phyloP scores from a whole-genome alignment of 92 coral and sea anemone species.

The Porites lobata region DNA sequence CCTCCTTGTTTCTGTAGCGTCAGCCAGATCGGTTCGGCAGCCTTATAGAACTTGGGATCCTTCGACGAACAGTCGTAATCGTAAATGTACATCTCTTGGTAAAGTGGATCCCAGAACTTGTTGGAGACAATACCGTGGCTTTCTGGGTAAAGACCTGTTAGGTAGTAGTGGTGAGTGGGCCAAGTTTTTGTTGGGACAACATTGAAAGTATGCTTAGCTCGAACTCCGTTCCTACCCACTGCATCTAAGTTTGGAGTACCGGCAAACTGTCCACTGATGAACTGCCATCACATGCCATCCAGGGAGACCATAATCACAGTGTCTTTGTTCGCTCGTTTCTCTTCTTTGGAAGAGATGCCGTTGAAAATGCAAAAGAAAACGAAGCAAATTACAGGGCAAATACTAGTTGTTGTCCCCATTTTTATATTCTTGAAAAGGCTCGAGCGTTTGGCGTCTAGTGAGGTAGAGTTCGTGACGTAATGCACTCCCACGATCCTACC shows the following conservation, averaged over 20 bases:
- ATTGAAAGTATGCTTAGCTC: slow-evolving; percentile 48
- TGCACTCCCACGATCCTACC: too few species aligned
- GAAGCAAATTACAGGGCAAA: background rate
- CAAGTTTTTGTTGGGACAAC: slow-evolving; percentile 49
- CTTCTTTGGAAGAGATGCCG: background rate
- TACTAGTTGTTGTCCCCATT: background rate
- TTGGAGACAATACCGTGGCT: slow-evolving; percentile 62
- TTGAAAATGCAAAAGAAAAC: background rate
- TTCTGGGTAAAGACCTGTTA: slow-evolving; percentile 68
- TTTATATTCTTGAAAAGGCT: background rate
- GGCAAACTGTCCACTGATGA: slow-evolving; percentile 58
- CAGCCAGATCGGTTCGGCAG: slow-evolving; percentile 70
- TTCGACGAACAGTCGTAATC: slow-evolving; percentile 56
- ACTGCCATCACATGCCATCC: slow-evolving; percentile 91
- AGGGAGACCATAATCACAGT: slow-evolving; percentile 78
- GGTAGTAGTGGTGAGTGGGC: slow-evolving; percentile 61
- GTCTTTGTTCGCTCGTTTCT: slow-evolving; percentile 13
- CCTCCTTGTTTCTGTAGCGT: slow-evolving; percentile 61
- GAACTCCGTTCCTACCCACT: slow-evolving; percentile 64
- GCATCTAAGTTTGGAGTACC: slow-evolving; percentile 76
- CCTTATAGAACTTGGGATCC: slow-evolving; percentile 68
- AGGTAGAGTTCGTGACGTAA: too few species aligned
- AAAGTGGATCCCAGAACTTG: slow-evolving; percentile 65
- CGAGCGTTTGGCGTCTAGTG: too few species aligned
- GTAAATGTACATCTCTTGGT: slow-evolving; percentile 33